These are phyloP conservation scores for Falco peregrinus DNA, from an alignment of 2,797 vertebrate species.

Conservation along the genomic window DNA sequence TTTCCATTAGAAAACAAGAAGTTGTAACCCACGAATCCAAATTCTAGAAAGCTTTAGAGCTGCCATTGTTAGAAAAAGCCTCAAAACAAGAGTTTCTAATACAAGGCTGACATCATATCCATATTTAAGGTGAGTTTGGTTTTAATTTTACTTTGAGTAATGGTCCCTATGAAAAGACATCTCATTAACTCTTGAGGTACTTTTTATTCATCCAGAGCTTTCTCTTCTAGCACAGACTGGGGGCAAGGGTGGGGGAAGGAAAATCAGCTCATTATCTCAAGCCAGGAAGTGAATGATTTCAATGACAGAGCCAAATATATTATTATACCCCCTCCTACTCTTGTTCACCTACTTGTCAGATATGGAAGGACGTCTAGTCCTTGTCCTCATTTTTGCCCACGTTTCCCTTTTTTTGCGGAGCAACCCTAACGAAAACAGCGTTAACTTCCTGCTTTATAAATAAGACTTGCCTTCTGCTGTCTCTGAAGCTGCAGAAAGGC, in stretches of 20 bases:
- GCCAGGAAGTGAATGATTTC: not conserved
- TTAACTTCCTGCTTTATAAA: not conserved
- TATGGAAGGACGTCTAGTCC: not conserved
- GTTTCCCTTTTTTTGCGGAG: not conserved
- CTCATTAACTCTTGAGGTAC: not conserved
- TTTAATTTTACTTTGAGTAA: not conserved
- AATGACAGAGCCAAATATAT: not conserved
- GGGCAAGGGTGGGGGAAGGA: not conserved
- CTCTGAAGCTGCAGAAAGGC: not conserved
- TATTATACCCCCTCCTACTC: not conserved
- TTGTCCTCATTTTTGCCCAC: not conserved
- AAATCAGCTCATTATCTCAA: not conserved
- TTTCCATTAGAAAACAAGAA: not conserved
- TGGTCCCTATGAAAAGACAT: not conserved
- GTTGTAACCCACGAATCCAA: not conserved
- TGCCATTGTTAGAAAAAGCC: not conserved
- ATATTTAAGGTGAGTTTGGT: not conserved
- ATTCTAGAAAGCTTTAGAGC: not conserved
- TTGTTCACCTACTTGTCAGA: constrained; percentile 10
- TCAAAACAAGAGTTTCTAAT: not conserved
- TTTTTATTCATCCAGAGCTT: not conserved
- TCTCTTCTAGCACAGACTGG: not conserved
- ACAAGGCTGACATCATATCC: not conserved
- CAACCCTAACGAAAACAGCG: not conserved
- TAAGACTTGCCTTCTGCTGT: not conserved